Evolutionary conservation across 2,888 invertebrate genomes (phyloP).

Genomic region (Nudaria mundana): DNA sequence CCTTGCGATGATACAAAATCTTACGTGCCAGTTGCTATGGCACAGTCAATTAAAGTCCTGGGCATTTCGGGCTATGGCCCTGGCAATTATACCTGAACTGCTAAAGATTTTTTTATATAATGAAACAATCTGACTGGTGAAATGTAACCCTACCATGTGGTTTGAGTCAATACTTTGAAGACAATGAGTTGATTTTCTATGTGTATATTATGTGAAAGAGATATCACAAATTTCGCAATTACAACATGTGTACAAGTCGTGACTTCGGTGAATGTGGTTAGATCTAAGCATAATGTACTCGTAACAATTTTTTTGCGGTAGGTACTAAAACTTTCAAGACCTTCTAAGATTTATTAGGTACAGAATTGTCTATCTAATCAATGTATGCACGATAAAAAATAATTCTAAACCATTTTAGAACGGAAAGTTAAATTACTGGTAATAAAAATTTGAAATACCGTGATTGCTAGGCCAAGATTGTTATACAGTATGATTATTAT

Average conservation of each 20-base stretch:
- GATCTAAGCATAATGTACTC: no score
- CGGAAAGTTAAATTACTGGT: constrained; percentile 43
- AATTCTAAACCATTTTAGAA: constrained; percentile 34
- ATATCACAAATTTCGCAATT: not conserved
- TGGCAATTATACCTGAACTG: no score
- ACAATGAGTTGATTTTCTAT: no score
- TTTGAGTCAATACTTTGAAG: no score
- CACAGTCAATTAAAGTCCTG: no score
- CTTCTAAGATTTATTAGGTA: constrained; percentile 14
- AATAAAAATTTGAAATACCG: constrained; percentile 42
- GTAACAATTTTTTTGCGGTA: constrained; percentile 5
- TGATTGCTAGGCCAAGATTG: constrained; percentile 33
- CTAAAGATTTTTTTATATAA: no score
- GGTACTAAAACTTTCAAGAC: constrained; percentile 6
- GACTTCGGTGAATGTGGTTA: not conserved
- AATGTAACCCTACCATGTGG: no score
- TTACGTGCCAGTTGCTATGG: no score
- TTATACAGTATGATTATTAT: constrained; percentile 27
- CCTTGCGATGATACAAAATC: no score
- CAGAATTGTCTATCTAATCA: constrained; percentile 18
- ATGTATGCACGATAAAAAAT: constrained; percentile 26
- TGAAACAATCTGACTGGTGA: no score
- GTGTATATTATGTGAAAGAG: not conserved
- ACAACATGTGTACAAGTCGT: not conserved
- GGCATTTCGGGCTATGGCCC: no score